Conservation (phyloP, 2,888 invertebrate genomes). For the Ormyrus pomaceus region DNA sequence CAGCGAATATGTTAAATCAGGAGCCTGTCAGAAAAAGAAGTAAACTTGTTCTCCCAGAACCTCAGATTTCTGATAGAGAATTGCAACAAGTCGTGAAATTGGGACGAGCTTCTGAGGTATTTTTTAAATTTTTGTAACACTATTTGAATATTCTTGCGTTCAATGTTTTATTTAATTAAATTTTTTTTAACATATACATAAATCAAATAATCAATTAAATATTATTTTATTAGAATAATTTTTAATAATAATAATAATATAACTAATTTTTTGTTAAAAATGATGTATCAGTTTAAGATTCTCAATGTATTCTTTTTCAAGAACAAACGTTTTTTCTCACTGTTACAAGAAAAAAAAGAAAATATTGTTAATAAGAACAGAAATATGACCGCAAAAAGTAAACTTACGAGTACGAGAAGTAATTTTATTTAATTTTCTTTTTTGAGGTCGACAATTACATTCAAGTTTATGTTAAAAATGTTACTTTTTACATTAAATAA, state of each 20-base stretch:
- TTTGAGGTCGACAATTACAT: no score
- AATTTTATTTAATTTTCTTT: no score
- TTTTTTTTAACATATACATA: neutral
- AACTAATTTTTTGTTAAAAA: no score
- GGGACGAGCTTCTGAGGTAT: conserved; percentile 89
- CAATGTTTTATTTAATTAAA: neutral
- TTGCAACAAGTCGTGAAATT: conserved; percentile 94
- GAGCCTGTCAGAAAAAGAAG: conserved; percentile 95
- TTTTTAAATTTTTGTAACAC: neutral
- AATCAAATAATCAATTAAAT: neutral
- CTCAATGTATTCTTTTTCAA: no score
- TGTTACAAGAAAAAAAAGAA: no score
- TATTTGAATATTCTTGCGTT: neutral
- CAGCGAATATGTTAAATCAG: conserved; percentile 90
- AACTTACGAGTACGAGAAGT: no score
- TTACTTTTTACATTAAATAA: no score
- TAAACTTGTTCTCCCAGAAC: conserved; percentile 96
- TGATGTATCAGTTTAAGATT: no score
- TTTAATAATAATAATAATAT: neutral
- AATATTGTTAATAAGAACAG: no score
- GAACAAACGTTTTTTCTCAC: no score
- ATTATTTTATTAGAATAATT: neutral
- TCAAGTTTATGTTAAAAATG: no score
- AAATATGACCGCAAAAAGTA: no score
- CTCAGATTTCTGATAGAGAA: conserved; percentile 96